These are phyloP conservation scores for Trematocara variabile DNA, from an alignment of 2,113 vertebrate genomes.

Conservation along the genomic window DNA sequence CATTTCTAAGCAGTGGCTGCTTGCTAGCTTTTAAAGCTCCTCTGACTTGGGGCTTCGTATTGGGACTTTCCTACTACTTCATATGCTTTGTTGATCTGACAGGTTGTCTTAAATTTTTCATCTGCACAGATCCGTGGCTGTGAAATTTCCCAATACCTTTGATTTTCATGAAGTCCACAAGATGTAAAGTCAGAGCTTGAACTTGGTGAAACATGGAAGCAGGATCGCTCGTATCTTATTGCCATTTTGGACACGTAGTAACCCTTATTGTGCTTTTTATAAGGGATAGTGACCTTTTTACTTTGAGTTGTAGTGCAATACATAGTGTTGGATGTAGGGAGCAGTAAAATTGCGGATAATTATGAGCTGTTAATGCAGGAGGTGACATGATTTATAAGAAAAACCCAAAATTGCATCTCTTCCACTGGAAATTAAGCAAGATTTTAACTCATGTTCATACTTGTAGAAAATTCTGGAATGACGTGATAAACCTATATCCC, in stretches of 20 bases:
- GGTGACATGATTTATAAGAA: neutral
- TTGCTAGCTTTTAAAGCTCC: neutral
- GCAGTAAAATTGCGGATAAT: neutral
- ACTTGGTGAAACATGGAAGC: neutral
- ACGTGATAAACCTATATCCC: neutral
- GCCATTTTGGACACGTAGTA: neutral
- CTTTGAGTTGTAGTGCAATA: neutral
- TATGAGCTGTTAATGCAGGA: neutral
- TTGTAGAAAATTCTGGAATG: neutral
- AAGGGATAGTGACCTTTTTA: neutral
- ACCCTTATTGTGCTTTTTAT: neutral
- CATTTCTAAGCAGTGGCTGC: neutral
- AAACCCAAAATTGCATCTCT: neutral
- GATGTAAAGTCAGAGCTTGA: neutral
- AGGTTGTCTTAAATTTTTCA: neutral
- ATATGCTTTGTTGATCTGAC: neutral
- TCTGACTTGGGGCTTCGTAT: neutral
- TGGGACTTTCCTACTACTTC: neutral
- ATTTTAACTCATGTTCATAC: neutral
- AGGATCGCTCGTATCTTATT: neutral
- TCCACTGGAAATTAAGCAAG: neutral
- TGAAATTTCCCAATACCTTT: neutral
- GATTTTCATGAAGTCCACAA: neutral
- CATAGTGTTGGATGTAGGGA: neutral
- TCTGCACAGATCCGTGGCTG: neutral